Conservation (phyloP, 2,888 invertebrate genomes). For the Horisme vitalbata region DNA sequence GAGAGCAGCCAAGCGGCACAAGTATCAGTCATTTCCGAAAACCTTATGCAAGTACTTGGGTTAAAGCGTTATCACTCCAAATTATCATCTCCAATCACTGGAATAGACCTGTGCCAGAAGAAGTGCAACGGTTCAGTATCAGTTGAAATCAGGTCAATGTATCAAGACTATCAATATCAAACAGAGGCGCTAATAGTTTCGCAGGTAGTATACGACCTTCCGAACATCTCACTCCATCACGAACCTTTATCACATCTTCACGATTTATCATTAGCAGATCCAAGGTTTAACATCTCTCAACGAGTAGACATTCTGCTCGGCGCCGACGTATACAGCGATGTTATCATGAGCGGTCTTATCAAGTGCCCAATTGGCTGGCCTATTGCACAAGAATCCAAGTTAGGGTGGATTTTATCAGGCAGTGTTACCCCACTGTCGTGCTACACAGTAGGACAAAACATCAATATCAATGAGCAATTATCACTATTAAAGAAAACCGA, state of each 20-base stretch:
- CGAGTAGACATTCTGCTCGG: conserved; percentile 24
- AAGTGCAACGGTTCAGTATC: background rate
- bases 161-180: conserved; percentile 1
- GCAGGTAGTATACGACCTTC: background rate
- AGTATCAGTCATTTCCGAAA: background rate
- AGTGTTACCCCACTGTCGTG: conserved; percentile 19
- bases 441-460: conserved; percentile 12
- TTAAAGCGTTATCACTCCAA: background rate
- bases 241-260: conserved; percentile 11
- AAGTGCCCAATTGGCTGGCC: too few species aligned
- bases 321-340: conserved; percentile 18
- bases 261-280: conserved; percentile 17
- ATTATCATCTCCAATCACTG: background rate
- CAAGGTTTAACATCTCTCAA: conserved; percentile 8
- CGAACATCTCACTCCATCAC: background rate
- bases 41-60: background rate
- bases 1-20: background rate
- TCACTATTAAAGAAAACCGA: background rate
- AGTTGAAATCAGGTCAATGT: too few species aligned
- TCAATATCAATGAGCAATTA: conserved; percentile 1
- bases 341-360: conserved; percentile 18
- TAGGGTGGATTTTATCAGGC: conserved; percentile 30
- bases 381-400: conserved; percentile 22
- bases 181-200: background rate
- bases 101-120: background rate